Base-by-base conservation (phyloP, 2,888 invertebrate species). In the Cephus rjabovi region DNA sequence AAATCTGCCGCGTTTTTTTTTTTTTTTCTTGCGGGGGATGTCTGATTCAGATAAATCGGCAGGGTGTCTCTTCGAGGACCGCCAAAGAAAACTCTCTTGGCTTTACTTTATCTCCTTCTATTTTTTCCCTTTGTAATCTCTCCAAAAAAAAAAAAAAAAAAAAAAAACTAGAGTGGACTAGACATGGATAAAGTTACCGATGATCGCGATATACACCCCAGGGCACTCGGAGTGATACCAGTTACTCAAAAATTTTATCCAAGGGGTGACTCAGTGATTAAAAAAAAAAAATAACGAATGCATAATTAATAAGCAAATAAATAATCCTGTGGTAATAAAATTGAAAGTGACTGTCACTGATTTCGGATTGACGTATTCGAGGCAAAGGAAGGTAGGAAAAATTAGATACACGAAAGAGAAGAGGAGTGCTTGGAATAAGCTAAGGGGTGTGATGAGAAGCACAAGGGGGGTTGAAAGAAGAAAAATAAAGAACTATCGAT, bases 1-100 rank as follows among this genome's bases (percentile, higher is more conserved):
- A 88, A 88, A 89, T 87, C 87, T 79, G 82, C 81, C 82, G 84
- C 35, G 86, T 87, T 87, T 87, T 86, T 30, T 30, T 30, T 30
- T 85, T 84, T 71, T 23, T 70, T 11, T 15, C 30, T 12, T 12
- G 6, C 15, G 1, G 6, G 31, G 86, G 84, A 77, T 81, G 79
- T 83, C 83, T 84, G 83, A 84, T 81, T 84, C 82, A 81, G 81
- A 84, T 85, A 84, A 85, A 85, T 83, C 82, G 80, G 80, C 31
- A 80, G 78, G 80, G 81, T 80, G 78, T 70, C 71, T 71, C 31
- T 71, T 56, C 56, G 56, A 56, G 23, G 23, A 56, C 69, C 71
- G 56, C 56, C 4, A 37, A 56, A 30, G 68, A 68, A 75, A 76
- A 69, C 34, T 35, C 34, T 15, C 40, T 40, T 15, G 9, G 56